Evolutionary conservation across 2,888 invertebrate species (phyloP), one percentile per base, ranked within the genome.

Genomic region (Pristionchus exspectatus): DNA sequence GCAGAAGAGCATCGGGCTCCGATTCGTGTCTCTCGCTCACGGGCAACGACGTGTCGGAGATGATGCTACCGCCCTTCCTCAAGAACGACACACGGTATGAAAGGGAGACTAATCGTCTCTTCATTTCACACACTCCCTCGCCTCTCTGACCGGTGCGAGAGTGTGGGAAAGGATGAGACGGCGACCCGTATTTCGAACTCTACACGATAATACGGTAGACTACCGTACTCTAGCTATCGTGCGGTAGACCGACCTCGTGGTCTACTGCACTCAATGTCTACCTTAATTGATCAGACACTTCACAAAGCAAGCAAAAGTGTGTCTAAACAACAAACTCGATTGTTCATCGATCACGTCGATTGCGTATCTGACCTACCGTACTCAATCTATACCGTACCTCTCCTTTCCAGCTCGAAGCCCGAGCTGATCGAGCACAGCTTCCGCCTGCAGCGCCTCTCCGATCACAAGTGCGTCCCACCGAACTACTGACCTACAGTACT

Each of bases 391-490:
- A 81, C 81, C 44, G 81, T 54, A 81, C 14, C 14, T 38, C 33
- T 18, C 30, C 0, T 74, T n/a, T 44, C 2, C 81, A 81, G 81
- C 27, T 44, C 81, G 50, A 81, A 81, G 81, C 81, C 81, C 14
- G 81, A 81, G 12, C 81, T 81, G 81, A 54, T 81, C 81, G 81
- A 81, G 81, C 81, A 81, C 81, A 81, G 81, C 33, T 81, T 81
- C 81, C 81, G 81, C n/a, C 81, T 81, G 81, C 44, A 81, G 81
- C 81, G 81, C 16, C 81, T 50, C 14, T 81, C 81, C 50, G 81
- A 81, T 27, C 81, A 54, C 81, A 81, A 27, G 81, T 81, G 21
- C 72, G 30, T 18, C 30, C 21, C 16, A 30, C 5, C 21, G 30
- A 12, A 3, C n/a, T 54, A 77, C 50, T 54, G 81, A 30, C 81